phyloP scores from a whole-genome alignment of 2,797 vertebrate genomes.

The Neosilurus hyrtlii region DNA sequence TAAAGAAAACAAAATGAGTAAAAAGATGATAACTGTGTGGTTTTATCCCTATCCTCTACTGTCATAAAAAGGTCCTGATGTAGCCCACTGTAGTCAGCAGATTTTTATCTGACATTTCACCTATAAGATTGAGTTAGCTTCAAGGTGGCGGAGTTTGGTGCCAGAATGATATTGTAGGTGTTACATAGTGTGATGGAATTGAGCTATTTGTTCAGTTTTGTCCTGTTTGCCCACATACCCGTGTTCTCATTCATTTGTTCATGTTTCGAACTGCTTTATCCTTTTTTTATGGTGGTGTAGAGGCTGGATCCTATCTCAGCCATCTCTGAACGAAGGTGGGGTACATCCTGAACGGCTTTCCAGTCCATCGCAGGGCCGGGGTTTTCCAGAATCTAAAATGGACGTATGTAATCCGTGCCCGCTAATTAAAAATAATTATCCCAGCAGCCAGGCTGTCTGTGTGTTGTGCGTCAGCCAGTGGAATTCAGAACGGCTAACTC shows the following conservation, averaged over 20 bases:
- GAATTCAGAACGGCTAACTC: neutral
- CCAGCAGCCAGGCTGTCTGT: too few species aligned
- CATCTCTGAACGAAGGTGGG: too few species aligned
- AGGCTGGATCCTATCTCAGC: too few species aligned
- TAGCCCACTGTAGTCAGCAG: neutral
- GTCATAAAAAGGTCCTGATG: neutral
- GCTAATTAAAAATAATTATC: neutral
- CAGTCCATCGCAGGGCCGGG: too few species aligned
- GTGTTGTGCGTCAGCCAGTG: too few species aligned
- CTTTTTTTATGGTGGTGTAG: too few species aligned
- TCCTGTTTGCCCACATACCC: neutral
- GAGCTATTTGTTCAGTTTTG: neutral
- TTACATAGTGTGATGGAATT: neutral
- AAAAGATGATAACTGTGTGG: neutral
- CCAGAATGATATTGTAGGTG: neutral
- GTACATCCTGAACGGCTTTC: too few species aligned
- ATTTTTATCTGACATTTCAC: neutral
- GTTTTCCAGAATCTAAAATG: neutral
- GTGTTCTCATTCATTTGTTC: too few species aligned
- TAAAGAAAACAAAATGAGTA: neutral
- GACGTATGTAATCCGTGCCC: neutral
- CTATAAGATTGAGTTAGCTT: neutral
- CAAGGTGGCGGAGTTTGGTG: neutral
- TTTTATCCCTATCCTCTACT: neutral
- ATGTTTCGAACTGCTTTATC: too few species aligned